Evolutionary conservation across 2,113 vertebrate genomes (phyloP).

Genomic region (Gulo gulo): DNA sequence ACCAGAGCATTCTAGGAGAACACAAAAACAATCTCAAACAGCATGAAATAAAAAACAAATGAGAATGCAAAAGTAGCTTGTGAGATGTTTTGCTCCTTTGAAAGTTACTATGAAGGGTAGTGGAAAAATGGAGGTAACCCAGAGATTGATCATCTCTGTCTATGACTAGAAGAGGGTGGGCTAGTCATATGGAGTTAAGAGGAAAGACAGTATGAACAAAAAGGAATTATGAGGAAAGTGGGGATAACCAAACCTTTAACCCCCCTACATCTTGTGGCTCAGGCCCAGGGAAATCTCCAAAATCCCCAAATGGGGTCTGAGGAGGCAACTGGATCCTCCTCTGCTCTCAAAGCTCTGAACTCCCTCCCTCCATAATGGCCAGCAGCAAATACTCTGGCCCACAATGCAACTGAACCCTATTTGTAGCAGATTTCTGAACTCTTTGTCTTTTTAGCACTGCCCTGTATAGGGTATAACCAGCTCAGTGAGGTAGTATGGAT

Average conservation of each 20-base stretch:
- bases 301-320: not conserved
- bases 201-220: not conserved
- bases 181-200: not conserved
- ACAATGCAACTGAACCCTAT: not conserved
- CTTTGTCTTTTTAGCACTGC: not conserved
- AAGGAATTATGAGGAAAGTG: not conserved
- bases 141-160: not conserved
- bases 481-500: not conserved
- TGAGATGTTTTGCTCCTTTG: constrained; percentile 27
- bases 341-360: not conserved
- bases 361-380: not conserved
- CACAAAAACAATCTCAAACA: constrained; percentile 35
- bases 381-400: not conserved
- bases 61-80: constrained; percentile 32
- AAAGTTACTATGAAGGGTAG: constrained; percentile 1
- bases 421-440: not conserved
- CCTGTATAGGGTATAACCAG: not conserved
- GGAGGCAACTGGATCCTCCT: not conserved
- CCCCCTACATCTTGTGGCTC: not conserved
- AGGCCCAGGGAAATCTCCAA: constrained; percentile 16
- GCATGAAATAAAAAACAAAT: constrained; percentile 56
- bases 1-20: not conserved
- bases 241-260: not conserved
- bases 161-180: not conserved
- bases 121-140: not conserved